These are phyloP conservation scores for Ormyrus labotus DNA, from an alignment of 2,888 invertebrate species.

Conservation along the genomic window DNA sequence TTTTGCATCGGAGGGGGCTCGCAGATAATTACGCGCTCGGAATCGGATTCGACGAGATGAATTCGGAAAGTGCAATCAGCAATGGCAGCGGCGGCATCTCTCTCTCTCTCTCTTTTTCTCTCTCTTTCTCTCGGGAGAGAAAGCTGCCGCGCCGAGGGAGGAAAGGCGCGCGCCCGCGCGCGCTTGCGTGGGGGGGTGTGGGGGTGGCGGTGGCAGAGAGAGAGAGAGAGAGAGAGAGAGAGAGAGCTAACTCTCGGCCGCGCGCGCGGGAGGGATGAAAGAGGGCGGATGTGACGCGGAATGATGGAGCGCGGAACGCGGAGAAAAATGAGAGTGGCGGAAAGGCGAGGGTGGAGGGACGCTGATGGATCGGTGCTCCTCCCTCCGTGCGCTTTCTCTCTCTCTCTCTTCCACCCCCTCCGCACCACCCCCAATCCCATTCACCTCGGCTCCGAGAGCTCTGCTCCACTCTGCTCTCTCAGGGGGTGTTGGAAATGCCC, in stretches of 20 bases:
- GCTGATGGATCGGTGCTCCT: slow-evolving; percentile 75
- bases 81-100: slow-evolving; percentile 49
- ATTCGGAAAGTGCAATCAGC: slow-evolving; percentile 74
- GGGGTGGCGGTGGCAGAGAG: slow-evolving; percentile 38
- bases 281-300: slow-evolving; percentile 75
- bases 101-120: slow-evolving; percentile 19
- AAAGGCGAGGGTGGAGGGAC: slow-evolving; percentile 75
- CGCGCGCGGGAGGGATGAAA: slow-evolving; percentile 67
- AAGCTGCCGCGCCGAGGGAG: slow-evolving; percentile 26
- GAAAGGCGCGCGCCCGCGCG: slow-evolving; percentile 43
- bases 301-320: slow-evolving; percentile 75
- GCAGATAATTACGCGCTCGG: slow-evolving; percentile 55
- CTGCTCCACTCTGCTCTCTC: slow-evolving; percentile 63
- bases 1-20: slow-evolving; percentile 5
- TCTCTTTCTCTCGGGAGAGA: slow-evolving; percentile 44
- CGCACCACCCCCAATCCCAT: slow-evolving; percentile 59
- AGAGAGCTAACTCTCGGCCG: neutral
- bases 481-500: slow-evolving; percentile 72
- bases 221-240: slow-evolving; percentile 26
- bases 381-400: slow-evolving; percentile 62
- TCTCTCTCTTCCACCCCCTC: slow-evolving; percentile 57
- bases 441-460: slow-evolving; percentile 64
- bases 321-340: slow-evolving; percentile 76
- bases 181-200: slow-evolving; percentile 17
- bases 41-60: slow-evolving; percentile 65